Evolutionary conservation across 2,797 vertebrate genomes (phyloP).

Genomic region (Gadopsis marmoratus): DNA sequence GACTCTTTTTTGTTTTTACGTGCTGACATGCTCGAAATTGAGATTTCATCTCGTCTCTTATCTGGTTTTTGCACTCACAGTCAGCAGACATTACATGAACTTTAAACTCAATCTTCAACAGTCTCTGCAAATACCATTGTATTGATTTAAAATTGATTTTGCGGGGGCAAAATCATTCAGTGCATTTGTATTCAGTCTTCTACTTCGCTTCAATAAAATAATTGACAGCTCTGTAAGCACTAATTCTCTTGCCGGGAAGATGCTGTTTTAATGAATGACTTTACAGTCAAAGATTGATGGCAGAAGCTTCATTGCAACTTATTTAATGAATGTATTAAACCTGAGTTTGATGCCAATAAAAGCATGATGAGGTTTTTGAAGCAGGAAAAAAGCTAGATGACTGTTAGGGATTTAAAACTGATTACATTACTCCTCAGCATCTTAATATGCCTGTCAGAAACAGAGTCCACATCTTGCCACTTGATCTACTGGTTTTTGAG

Average conservation of each 20-base stretch:
- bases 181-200: slow-evolving; percentile 16
- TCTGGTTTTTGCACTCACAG: slow-evolving; percentile 23
- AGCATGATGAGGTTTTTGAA: slow-evolving; percentile 7
- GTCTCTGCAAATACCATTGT: slow-evolving; percentile 9
- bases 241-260: neutral
- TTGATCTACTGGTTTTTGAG: neutral
- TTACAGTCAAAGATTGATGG: slow-evolving; percentile 1
- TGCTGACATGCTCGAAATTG: slow-evolving; percentile 38
- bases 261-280: slow-evolving; percentile 1
- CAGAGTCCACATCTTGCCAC: neutral
- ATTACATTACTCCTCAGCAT: neutral
- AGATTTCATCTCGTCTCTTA: slow-evolving; percentile 26
- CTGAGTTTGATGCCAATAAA: neutral
- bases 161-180: neutral
- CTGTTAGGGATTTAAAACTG: neutral
- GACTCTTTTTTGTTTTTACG: slow-evolving; percentile 1
- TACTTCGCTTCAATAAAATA: neutral
- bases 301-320: neutral
- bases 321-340: neutral
- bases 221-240: neutral
- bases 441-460: slow-evolving; percentile 1
- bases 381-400: neutral
- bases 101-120: slow-evolving; percentile 34
- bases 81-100: slow-evolving; percentile 27
- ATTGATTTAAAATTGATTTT: slow-evolving; percentile 48